Conservation (phyloP, 2,888 invertebrate genomes). For the Caenorhabditis panamensis region DNA sequence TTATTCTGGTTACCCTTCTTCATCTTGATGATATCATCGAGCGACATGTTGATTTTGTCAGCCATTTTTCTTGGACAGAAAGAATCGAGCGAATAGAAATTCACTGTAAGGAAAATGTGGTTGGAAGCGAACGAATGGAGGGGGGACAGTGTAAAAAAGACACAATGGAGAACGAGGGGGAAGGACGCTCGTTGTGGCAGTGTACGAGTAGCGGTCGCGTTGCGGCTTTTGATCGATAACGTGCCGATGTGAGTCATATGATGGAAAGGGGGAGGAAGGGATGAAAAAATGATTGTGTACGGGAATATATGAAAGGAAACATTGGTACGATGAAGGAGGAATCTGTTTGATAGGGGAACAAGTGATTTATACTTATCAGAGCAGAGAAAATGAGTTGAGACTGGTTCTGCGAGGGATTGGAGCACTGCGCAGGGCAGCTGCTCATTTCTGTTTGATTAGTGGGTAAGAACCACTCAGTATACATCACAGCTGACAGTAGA, state of each 20-base stretch:
- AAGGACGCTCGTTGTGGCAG: slow-evolving; percentile 1
- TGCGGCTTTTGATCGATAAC: slow-evolving; percentile 35
- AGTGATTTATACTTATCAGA: background rate
- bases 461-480: background rate
- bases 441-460: background rate
- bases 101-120: background rate
- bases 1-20: slow-evolving; percentile 13
- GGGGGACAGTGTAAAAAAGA: slow-evolving; percentile 1
- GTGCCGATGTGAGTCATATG: no score
- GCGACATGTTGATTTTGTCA: slow-evolving; percentile 58
- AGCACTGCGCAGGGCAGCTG: background rate
- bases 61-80: slow-evolving; percentile 45
- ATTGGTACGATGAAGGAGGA: no score
- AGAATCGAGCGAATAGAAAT: background rate
- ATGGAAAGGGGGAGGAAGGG: background rate
- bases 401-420: background rate
- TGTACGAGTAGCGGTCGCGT: slow-evolving; percentile 25
- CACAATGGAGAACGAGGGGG: background rate
- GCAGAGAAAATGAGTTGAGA: background rate
- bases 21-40: slow-evolving; percentile 61
- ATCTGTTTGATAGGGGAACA: no score
- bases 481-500: background rate
- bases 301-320: no score
- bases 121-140: background rate
- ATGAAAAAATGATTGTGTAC: background rate